phyloP scores from a whole-genome alignment of 2,797 vertebrate genomes.

The Natrix natrix region DNA sequence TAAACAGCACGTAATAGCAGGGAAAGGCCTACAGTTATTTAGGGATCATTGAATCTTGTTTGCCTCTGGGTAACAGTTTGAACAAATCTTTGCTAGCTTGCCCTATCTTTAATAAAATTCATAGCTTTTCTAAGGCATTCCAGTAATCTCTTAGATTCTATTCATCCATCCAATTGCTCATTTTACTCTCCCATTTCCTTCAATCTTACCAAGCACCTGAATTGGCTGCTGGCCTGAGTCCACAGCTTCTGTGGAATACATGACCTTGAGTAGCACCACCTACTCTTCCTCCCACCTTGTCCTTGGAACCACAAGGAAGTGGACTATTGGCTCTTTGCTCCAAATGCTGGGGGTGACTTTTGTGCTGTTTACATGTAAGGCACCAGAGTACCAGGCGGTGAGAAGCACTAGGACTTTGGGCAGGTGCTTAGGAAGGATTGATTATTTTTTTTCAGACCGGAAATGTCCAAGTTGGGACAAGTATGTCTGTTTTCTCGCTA shows the following conservation, averaged over 20 bases:
- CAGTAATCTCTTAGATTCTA: not conserved
- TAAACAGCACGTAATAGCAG: not conserved
- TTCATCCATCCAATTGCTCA: not conserved
- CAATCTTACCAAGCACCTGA: not conserved
- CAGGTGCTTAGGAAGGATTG: not conserved
- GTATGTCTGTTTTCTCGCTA: not conserved
- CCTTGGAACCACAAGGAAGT: not conserved
- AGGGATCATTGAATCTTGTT: not conserved
- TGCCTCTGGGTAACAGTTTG: not conserved
- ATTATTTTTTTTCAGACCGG: not conserved
- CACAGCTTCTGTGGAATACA: not conserved
- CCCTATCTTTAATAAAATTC: not conserved
- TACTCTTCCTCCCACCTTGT: not conserved
- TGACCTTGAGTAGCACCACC: not conserved
- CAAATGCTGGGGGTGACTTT: not conserved
- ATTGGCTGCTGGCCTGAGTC: not conserved
- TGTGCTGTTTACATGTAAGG: not conserved
- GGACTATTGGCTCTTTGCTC: not conserved
- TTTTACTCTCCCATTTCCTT: not conserved
- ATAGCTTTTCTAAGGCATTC: not conserved
- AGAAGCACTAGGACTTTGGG: not conserved
- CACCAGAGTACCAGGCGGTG: not conserved
- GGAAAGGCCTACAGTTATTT: not conserved
- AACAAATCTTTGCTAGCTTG: not conserved
- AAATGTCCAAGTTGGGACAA: not conserved